Conservation (phyloP, 2,888 invertebrate genomes). For the Cordilura impudica region DNA sequence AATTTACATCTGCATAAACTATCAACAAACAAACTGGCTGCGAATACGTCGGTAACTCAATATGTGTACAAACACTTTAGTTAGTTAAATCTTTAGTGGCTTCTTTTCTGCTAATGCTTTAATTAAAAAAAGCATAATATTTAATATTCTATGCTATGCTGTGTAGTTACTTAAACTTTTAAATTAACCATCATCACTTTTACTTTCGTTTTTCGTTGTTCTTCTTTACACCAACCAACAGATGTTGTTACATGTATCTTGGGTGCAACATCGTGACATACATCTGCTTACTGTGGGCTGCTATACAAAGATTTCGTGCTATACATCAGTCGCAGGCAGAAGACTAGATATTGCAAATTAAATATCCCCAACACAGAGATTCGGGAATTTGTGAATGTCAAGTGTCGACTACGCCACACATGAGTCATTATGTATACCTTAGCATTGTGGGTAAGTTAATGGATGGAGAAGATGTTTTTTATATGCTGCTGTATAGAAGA, state of each 20-base stretch:
- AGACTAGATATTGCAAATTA: conserved; percentile 95
- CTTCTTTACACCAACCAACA: no score
- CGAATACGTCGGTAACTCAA: neutral
- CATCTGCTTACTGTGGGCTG: conserved; percentile 92
- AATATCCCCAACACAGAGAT: conserved; percentile 93
- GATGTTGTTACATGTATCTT: conserved; percentile 90
- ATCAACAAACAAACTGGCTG: neutral
- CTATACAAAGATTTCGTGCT: conserved; percentile 93
- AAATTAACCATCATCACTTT: neutral
- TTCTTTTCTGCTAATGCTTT: no score
- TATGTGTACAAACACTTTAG: conserved; percentile 10
- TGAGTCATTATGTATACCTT: conserved; percentile 94
- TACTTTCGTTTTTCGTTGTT: no score
- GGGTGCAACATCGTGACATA: conserved; percentile 94
- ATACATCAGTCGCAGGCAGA: conserved; percentile 91
- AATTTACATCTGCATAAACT: neutral
- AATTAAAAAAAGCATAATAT: no score
- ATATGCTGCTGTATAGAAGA: no score
- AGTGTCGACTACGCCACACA: conserved; percentile 94
- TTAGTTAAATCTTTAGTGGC: neutral
- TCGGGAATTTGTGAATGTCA: conserved; percentile 94
- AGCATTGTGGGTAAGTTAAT: conserved; percentile 90
- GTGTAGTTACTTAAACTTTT: neutral
- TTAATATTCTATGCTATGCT: no score
- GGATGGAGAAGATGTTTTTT: neutral